Evolutionary conservation across 2,888 invertebrate genomes (phyloP).

Genomic region (Elysia crispata): DNA sequence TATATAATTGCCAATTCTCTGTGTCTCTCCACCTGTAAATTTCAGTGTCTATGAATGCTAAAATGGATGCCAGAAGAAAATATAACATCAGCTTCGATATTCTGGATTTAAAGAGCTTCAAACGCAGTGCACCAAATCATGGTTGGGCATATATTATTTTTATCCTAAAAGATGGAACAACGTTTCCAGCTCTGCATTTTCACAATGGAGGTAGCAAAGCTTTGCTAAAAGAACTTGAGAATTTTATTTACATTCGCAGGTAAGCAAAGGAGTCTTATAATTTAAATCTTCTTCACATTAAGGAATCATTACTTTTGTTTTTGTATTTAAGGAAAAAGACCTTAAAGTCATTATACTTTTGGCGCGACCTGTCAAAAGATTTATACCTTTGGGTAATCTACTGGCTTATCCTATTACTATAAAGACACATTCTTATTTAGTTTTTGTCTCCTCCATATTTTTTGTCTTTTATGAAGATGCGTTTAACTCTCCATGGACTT

Average conservation of each 20-base stretch:
- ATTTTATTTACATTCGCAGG: conserved; percentile 82
- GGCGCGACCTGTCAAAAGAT: too few species aligned
- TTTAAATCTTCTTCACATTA: too few species aligned
- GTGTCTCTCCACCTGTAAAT: not conserved
- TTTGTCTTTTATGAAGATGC: too few species aligned
- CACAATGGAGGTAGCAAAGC: conserved; percentile 91
- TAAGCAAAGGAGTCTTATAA: conserved; percentile 65
- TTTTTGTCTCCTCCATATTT: too few species aligned
- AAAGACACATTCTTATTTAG: not conserved
- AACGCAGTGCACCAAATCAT: conserved; percentile 74
- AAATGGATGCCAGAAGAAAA: conserved; percentile 64
- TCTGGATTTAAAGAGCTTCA: conserved; percentile 83
- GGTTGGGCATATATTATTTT: conserved; percentile 79
- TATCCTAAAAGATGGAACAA: conserved; percentile 85
- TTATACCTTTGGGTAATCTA: too few species aligned
- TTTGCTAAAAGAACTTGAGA: conserved; percentile 81
- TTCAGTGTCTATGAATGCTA: conserved; percentile 58
- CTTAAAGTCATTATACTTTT: too few species aligned
- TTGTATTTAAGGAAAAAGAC: too few species aligned
- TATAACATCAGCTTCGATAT: conserved; percentile 79
- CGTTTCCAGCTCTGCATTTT: conserved; percentile 90
- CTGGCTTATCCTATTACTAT: not conserved
- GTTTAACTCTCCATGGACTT: not conserved
- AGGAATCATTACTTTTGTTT: too few species aligned
- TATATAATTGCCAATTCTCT: not conserved